These are phyloP conservation scores for Ametastegia equiseti DNA, from an alignment of 2,888 invertebrate genomes.

Conservation along the genomic window DNA sequence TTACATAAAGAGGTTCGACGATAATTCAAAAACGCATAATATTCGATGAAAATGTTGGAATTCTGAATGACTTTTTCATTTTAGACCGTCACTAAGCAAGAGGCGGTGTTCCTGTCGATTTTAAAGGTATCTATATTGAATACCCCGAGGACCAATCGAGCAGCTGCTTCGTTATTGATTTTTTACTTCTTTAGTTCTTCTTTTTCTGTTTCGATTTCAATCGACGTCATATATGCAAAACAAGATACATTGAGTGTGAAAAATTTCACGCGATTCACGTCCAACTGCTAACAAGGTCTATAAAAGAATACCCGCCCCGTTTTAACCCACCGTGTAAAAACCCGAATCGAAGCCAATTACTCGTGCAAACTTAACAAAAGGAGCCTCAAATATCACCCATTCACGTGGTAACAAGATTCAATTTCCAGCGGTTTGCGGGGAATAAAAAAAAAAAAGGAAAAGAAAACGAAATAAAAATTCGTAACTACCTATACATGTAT, in stretches of 20 bases:
- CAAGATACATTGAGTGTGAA: background rate
- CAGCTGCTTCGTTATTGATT: background rate
- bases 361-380: no score
- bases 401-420: no score
- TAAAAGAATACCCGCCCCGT: background rate
- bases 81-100: no score
- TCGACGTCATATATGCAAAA: background rate
- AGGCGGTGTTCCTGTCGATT: constrained; percentile 1
- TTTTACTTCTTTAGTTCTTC: constrained; percentile 43
- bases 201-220: background rate
- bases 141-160: background rate
- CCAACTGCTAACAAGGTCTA: background rate
- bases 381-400: no score
- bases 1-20: no score
- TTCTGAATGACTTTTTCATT: no score
- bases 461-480: no score
- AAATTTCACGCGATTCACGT: background rate
- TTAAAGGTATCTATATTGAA: constrained; percentile 18
- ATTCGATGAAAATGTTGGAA: no score
- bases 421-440: no score
- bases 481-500: no score
- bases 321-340: background rate
- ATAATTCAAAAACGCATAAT: no score
- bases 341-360: background rate
- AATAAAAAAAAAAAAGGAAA: no score